Conservation (phyloP, 2,113 vertebrate genomes). For the Siphamia tubifer region DNA sequence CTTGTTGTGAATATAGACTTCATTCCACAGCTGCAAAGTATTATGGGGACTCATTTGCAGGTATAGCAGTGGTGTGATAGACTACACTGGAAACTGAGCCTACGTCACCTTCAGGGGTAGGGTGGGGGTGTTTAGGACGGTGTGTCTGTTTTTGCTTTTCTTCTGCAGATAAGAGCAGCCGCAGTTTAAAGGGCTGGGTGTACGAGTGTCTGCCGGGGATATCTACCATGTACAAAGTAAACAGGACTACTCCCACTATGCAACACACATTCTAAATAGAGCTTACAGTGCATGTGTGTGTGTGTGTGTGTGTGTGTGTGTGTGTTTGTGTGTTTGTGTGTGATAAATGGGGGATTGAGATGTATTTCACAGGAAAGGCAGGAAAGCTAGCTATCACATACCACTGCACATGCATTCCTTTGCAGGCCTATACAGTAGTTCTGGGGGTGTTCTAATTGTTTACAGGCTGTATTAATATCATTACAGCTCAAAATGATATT, state of each 20-base stretch:
- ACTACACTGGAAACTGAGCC: slow-evolving; percentile 29
- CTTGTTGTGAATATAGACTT: not conserved
- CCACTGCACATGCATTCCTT: not conserved
- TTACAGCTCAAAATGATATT: not conserved
- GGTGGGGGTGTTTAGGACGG: not conserved
- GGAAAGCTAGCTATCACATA: not conserved
- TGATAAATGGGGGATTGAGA: not conserved
- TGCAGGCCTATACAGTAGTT: too few species aligned
- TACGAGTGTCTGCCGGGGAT: slow-evolving; percentile 28
- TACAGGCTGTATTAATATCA: not conserved
- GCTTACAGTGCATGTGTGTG: not conserved
- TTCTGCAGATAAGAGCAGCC: slow-evolving; percentile 62
- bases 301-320: not conserved
- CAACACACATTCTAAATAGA: slow-evolving; percentile 12
- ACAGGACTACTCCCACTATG: slow-evolving; percentile 44
- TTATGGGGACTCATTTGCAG: not conserved
- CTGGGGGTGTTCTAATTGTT: not conserved
- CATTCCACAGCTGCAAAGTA: not conserved
- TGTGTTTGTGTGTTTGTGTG: not conserved
- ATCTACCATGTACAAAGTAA: slow-evolving; percentile 22
- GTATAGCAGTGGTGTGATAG: slow-evolving; percentile 22
- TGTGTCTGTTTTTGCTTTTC: slow-evolving; percentile 51
- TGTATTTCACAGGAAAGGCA: not conserved
- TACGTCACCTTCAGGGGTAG: slow-evolving; percentile 5
- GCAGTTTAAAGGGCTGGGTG: slow-evolving; percentile 47